Evolutionary conservation across 2,797 vertebrate genomes (phyloP).

Genomic region (Pantherophis vulpinus): DNA sequence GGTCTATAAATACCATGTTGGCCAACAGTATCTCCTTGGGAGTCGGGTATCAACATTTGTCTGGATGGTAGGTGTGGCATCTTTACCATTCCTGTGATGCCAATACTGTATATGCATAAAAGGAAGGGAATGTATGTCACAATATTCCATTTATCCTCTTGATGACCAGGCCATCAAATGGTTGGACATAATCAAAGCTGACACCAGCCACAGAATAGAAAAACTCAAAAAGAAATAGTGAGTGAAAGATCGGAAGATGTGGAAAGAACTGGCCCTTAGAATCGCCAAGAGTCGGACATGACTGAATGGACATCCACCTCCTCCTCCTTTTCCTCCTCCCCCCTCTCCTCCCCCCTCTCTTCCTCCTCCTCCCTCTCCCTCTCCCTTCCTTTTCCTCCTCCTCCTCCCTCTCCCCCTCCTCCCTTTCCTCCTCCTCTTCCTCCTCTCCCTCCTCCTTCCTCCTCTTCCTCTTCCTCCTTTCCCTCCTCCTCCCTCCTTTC

Average conservation of each 20-base stretch:
- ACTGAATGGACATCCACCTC: no score
- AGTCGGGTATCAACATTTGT: no score
- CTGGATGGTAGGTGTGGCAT: neutral
- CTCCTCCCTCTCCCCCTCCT: rapidly evolving
- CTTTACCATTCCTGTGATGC: neutral
- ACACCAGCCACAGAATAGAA: neutral
- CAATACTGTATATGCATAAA: neutral
- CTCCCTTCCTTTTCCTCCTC: rapidly evolving
- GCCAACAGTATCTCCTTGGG: neutral
- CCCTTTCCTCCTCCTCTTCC: no score
- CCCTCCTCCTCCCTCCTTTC: no score
- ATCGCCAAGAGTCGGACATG: neutral
- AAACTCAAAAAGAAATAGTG: neutral
- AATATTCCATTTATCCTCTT: neutral
- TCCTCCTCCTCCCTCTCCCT: no score
- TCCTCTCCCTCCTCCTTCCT: neutral
- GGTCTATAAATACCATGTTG: neutral
- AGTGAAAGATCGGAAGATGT: neutral
- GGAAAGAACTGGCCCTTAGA: neutral
- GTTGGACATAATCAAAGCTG: neutral
- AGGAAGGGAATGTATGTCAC: neutral
- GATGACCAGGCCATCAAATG: neutral
- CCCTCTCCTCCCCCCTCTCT: rapidly evolving
- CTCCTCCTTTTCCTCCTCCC: no score
- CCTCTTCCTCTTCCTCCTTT: no score